Conservation (phyloP, 2,797 vertebrate genomes). For the Geotrypetes seraphini region DNA sequence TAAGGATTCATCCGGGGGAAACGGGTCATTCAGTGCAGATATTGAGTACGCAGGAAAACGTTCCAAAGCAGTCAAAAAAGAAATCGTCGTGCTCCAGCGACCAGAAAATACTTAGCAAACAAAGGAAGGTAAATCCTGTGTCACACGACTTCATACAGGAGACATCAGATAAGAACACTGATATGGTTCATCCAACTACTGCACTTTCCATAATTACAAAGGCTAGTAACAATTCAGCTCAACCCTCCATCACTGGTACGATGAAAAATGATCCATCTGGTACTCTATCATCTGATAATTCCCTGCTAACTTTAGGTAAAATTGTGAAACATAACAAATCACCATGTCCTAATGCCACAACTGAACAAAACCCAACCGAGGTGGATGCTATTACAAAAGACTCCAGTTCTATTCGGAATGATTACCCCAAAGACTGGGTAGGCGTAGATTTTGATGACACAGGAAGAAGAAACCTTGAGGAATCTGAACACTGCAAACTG, state of each 20-base stretch:
- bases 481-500: background rate
- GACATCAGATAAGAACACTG: background rate
- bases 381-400: background rate
- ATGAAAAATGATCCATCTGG: background rate
- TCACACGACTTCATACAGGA: background rate
- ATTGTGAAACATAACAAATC: background rate
- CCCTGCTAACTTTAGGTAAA: slow-evolving; percentile 1
- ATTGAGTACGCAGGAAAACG: background rate
- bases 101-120: slow-evolving; percentile 5
- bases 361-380: background rate
- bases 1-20: slow-evolving; percentile 57
- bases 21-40: slow-evolving; percentile 1
- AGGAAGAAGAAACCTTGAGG: background rate
- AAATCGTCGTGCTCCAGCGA: background rate
- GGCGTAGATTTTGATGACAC: background rate
- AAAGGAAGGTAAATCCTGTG: background rate
- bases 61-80: background rate
- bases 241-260: background rate
- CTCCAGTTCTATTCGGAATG: too few species aligned
- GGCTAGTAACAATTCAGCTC: background rate
- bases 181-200: background rate
- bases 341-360: background rate
- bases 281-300: background rate
- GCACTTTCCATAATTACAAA: background rate
- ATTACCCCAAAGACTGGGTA: too few species aligned